phyloP scores from a whole-genome alignment of 2,888 invertebrate genomes.

The Chelonus formosanus region DNA sequence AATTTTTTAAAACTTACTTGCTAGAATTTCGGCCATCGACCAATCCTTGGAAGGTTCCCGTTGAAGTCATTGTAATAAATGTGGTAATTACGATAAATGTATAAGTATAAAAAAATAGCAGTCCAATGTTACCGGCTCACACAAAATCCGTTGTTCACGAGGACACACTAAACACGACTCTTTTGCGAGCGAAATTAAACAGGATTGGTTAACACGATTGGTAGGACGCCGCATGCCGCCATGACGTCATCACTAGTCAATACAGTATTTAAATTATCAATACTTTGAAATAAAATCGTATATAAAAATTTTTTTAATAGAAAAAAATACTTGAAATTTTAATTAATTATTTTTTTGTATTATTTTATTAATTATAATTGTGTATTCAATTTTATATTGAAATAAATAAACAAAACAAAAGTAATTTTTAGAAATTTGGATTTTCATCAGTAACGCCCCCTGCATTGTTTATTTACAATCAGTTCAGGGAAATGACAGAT shows the following conservation, averaged over 20 bases:
- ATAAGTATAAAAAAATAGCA: no score
- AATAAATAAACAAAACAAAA: not conserved
- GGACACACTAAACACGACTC: slow-evolving; percentile 48
- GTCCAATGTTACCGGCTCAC: slow-evolving; percentile 30
- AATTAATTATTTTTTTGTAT: not conserved
- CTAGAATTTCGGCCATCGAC: slow-evolving; percentile 72
- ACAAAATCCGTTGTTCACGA: slow-evolving; percentile 41
- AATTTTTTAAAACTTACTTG: slow-evolving; percentile 66
- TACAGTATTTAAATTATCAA: slow-evolving; percentile 24
- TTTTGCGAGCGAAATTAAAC: slow-evolving; percentile 54
- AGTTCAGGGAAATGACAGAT: slow-evolving; percentile 34
- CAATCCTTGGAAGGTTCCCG: slow-evolving; percentile 70
- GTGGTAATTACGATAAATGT: not conserved
- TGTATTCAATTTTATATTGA: no score
- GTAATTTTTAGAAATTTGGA: not conserved
- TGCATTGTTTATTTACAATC: slow-evolving; percentile 16
- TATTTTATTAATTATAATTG: not conserved
- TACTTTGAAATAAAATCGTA: slow-evolving; percentile 3
- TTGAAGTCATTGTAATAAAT: slow-evolving; percentile 70
- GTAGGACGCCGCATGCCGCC: slow-evolving; percentile 36
- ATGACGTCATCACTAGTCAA: slow-evolving; percentile 48
- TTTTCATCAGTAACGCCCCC: not conserved
- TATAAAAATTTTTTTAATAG: not conserved
- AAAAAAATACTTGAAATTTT: not conserved
- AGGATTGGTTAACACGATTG: slow-evolving; percentile 50